Base-by-base conservation (phyloP, 2,888 invertebrate genomes). In the Thelaira solivaga region DNA sequence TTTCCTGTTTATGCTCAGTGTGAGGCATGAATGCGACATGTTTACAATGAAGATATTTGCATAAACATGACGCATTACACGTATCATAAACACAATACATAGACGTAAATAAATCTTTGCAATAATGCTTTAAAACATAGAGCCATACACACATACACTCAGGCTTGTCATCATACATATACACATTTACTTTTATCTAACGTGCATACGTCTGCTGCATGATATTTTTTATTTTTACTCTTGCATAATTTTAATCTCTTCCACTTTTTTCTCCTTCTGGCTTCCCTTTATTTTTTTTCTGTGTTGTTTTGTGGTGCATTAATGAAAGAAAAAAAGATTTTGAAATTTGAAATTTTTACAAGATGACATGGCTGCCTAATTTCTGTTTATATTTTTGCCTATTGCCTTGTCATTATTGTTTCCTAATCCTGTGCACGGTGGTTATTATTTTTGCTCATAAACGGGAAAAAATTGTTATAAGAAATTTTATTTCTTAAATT, bases 61-160 rank as follows among this genome's bases (percentile, higher is more conserved):
- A 78, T 78, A 78, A 78, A 78, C 77, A 78, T 78, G 77, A 78
- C 77, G 74, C 53, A 69, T 78, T 74, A 78, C 77, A 74, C 69
- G 77, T 78, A 78, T 78, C 74, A 78, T 69, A 78, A 69, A 78
- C 74, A 78, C 74, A 77, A 61, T 57, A 68, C 47, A 62, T 43
- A 36, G 53, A 43, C 77, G n/a, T n/a, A 67, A 16, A 64, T 64
- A 61, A 72, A 69, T 69, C 76, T 71, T 43, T 75, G 6, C 24
- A 67, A 59, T 41, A 59, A 49, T 16, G 20, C 34, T 36, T 47
- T 45, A 26, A 13, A 16, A 51, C 39, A 36, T 31, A 67, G 41
- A 64, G 16, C 47, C 36, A 57, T 18, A 7, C 24, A 31, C 39
- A 31, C 69, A 67, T 59, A 76, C 59, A 76, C 47, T 59, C 64